phyloP scores from a whole-genome alignment of 1,140 invertebrate species.

The Diorhabda sublineata region DNA sequence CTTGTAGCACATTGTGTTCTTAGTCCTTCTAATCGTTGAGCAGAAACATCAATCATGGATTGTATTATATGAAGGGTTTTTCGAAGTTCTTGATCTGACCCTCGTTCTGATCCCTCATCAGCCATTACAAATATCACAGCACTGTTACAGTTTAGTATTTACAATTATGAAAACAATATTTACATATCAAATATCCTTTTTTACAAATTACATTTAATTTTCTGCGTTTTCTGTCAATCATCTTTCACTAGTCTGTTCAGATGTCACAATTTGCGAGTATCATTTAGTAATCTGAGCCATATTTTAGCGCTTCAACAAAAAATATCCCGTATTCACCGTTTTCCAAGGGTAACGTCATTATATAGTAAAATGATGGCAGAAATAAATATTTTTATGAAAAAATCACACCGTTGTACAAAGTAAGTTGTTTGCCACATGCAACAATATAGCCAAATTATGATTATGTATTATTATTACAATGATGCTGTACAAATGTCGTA shows the following conservation, averaged over 20 bases:
- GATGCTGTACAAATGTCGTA: too few relatives aligned
- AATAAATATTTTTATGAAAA: too few relatives aligned
- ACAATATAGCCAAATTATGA: too few relatives aligned
- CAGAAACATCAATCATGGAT: conserved; percentile 93
- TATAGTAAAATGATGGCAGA: too few relatives aligned
- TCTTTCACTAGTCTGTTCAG: neutral
- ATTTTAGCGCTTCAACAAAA: too few relatives aligned
- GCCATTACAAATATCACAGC: conserved; percentile 43
- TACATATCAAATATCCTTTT: conserved; percentile 30
- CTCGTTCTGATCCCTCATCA: conserved; percentile 50
- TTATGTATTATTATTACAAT: too few relatives aligned
- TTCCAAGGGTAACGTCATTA: too few relatives aligned
- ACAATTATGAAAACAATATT: conserved; percentile 28
- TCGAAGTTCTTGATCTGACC: conserved; percentile 53
- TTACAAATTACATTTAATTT: conserved; percentile 7
- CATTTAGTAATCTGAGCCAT: neutral
- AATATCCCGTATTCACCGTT: too few relatives aligned
- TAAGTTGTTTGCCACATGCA: too few relatives aligned
- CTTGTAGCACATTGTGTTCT: conserved; percentile 88
- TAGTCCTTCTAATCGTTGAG: conserved; percentile 84
- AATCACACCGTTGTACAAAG: too few relatives aligned
- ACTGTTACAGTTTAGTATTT: conserved; percentile 27
- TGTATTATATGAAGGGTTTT: conserved; percentile 64
- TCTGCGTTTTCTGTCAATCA: conserved; percentile 2
- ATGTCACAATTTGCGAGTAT: neutral